These are phyloP conservation scores for Recurvirostra avosetta DNA, from an alignment of 2,113 vertebrate species.

Conservation along the genomic window DNA sequence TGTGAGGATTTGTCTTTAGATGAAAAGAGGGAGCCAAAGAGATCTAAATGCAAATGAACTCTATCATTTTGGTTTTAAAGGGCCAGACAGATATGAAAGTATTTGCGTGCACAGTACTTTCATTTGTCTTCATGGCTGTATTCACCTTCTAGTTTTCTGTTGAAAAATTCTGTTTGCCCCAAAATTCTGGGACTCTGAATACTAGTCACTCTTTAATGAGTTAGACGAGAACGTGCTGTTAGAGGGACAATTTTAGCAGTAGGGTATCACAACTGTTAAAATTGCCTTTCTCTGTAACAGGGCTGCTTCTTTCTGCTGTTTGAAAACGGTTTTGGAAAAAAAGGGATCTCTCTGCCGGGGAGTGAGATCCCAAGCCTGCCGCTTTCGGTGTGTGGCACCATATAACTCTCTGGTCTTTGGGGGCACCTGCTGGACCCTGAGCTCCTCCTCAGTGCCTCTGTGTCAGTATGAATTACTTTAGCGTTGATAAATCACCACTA, in stretches of 20 bases:
- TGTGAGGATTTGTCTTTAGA: constrained; percentile 82
- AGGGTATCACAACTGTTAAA: not conserved
- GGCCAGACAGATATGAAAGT: constrained; percentile 31
- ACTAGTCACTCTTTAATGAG: not conserved
- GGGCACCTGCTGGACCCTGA: constrained; percentile 23
- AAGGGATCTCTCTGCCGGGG: not conserved
- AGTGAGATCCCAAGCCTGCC: not conserved
- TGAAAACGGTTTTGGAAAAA: not conserved
- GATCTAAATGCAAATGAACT: constrained; percentile 83
- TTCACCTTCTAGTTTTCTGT: not conserved
- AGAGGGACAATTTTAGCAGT: not conserved
- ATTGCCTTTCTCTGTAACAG: not conserved
- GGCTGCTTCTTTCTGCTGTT: not conserved
- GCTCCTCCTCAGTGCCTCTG: not conserved
- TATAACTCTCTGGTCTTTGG: not conserved
- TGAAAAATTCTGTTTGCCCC: not conserved
- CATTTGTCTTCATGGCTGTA: not conserved
- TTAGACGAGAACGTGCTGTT: not conserved
- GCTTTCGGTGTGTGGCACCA: not conserved
- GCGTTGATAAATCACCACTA: constrained; percentile 34
- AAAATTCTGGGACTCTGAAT: not conserved
- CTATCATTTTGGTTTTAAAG: constrained; percentile 71
- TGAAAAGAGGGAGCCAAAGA: constrained; percentile 74
- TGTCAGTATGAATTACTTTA: constrained; percentile 47
- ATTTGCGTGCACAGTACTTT: not conserved